phyloP scores from a whole-genome alignment of 2,113 vertebrate species.

The Piprites chloris region DNA sequence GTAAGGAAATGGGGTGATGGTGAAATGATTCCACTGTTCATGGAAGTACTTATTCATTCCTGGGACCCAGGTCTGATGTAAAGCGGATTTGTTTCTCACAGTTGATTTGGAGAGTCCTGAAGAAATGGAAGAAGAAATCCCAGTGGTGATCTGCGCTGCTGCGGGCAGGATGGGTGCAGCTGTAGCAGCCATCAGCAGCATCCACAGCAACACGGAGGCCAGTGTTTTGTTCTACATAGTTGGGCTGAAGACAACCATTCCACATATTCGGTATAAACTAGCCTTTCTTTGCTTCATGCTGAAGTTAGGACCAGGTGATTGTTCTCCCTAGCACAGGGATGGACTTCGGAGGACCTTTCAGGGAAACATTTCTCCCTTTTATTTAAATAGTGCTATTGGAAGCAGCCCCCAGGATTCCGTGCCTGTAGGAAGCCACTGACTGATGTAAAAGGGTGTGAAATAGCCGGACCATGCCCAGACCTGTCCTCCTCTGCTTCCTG shows the following conservation, averaged over 20 bases:
- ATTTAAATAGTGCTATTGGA: neutral
- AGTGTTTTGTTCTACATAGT: constrained; percentile 90
- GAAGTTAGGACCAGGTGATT: neutral
- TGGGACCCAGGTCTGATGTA: neutral
- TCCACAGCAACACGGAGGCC: constrained; percentile 87
- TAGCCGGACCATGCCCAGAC: neutral
- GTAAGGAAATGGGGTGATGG: neutral
- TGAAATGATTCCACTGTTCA: neutral
- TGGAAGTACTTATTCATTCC: neutral
- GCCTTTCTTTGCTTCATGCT: neutral
- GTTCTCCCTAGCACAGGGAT: neutral
- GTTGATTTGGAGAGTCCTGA: constrained; percentile 61
- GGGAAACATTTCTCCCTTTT: neutral
- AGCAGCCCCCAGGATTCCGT: neutral
- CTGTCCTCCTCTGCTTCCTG: neutral
- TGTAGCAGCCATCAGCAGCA: constrained; percentile 90
- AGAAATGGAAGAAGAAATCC: constrained; percentile 76
- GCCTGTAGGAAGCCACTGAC: rapidly evolving
- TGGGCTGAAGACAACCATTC: constrained; percentile 83
- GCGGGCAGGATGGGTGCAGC: constrained; percentile 86
- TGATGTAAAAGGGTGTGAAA: neutral
- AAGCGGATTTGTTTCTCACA: constrained; percentile 28
- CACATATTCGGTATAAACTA: constrained; percentile 76
- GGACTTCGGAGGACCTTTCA: neutral
- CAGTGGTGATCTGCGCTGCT: constrained; percentile 87